These are phyloP conservation scores for Danio tinwini DNA, from an alignment of 2,797 vertebrate species.

Conservation along the genomic window DNA sequence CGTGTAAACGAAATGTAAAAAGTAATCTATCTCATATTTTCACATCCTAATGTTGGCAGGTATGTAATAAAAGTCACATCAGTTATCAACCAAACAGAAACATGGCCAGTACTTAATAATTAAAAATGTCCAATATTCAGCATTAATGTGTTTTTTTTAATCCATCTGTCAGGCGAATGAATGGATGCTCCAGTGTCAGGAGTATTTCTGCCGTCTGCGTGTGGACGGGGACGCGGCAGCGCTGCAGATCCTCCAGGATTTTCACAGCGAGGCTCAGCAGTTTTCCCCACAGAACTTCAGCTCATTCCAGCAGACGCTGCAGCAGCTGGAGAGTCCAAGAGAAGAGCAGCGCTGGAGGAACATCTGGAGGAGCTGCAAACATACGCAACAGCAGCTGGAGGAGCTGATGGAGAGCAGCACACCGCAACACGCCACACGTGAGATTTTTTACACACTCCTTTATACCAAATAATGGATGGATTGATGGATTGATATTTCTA, in stretches of 20 bases:
- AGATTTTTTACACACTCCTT: too few species aligned
- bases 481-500: too few species aligned
- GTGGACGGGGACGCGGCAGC: constrained; percentile 62
- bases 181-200: constrained; percentile 78
- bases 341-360: constrained; percentile 78
- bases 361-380: constrained; percentile 79
- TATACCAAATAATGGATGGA: too few species aligned
- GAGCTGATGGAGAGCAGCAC: constrained; percentile 60
- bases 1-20: too few species aligned
- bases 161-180: constrained; percentile 71
- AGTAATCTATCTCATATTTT: too few species aligned
- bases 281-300: constrained; percentile 82
- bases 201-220: constrained; percentile 74
- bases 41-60: too few species aligned
- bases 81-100: neutral
- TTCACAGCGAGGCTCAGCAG: constrained; percentile 77
- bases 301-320: constrained; percentile 73
- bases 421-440: too few species aligned
- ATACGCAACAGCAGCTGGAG: constrained; percentile 76
- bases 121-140: neutral
- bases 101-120: neutral
- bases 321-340: constrained; percentile 71
- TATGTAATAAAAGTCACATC: neutral
- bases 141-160: neutral
- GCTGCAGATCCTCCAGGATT: constrained; percentile 74